Conservation (phyloP, 2,797 vertebrate genomes). For the Hemitrygon akajei region DNA sequence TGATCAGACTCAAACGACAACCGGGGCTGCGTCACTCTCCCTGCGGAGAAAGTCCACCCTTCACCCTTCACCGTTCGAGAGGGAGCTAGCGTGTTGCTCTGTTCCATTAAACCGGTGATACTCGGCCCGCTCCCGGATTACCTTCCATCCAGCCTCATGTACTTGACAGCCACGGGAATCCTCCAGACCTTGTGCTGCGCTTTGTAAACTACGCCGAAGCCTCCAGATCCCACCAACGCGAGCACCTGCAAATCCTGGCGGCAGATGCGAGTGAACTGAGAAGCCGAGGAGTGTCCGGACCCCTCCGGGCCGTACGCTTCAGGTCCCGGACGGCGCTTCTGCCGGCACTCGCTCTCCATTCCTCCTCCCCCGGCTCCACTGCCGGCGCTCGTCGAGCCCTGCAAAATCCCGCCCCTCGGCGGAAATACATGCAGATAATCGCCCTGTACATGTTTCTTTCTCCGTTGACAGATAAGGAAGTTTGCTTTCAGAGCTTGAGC, state of each 20-base stretch:
- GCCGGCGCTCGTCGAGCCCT: not conserved
- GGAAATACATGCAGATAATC: not conserved
- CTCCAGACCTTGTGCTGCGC: not conserved
- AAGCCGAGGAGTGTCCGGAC: not conserved
- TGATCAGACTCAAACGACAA: too few relatives aligned
- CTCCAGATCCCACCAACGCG: not conserved
- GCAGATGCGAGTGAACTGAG: not conserved
- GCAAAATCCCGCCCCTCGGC: not conserved
- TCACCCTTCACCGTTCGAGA: not conserved
- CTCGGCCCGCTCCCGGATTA: not conserved
- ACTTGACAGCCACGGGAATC: not conserved
- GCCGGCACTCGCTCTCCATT: not conserved
- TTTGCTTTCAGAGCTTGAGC: too few relatives aligned
- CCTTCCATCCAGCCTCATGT: not conserved
- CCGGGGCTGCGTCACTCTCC: too few relatives aligned
- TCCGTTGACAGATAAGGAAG: too few relatives aligned
- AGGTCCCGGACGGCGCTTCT: not conserved
- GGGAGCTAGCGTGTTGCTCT: too few relatives aligned
- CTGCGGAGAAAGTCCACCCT: too few relatives aligned
- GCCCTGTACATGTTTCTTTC: too few relatives aligned
- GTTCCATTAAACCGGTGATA: too few relatives aligned
- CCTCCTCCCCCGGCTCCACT: not conserved
- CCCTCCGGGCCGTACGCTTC: too few relatives aligned
- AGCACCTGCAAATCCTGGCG: accelerated
- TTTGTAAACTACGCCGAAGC: not conserved